Evolutionary conservation across 2,113 vertebrate genomes (phyloP).

Genomic region (Thomomys bottae): DNA sequence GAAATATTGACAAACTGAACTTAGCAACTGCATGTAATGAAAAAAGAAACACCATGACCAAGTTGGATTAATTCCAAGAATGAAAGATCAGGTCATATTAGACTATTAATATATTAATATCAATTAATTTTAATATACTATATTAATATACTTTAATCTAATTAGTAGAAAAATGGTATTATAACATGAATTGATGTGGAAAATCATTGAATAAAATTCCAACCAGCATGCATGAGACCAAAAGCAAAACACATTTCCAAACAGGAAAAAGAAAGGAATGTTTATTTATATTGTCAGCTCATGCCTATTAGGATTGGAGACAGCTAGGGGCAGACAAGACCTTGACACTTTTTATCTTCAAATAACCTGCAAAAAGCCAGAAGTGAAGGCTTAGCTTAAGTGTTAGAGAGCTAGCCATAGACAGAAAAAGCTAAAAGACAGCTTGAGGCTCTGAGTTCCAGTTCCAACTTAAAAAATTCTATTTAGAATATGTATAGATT

Average conservation of each 20-base stretch:
- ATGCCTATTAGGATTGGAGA: too few species aligned
- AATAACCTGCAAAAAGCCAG: too few species aligned
- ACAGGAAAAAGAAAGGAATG: conserved; percentile 11
- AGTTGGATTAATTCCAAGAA: conserved; percentile 6
- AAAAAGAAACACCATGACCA: neutral
- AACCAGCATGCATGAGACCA: neutral
- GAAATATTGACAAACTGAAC: conserved; percentile 47
- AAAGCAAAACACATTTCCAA: neutral
- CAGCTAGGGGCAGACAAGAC: too few species aligned
- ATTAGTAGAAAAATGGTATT: neutral
- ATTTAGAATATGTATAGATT: neutral
- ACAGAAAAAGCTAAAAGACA: neutral
- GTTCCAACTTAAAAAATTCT: neutral
- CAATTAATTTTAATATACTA: too few species aligned
- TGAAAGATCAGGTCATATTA: neutral
- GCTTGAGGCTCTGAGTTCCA: neutral
- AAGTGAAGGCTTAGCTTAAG: neutral
- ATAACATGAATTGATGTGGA: neutral
- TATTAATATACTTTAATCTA: neutral
- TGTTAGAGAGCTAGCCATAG: neutral
- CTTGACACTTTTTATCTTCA: too few species aligned
- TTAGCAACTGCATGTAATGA: neutral
- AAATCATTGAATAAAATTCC: conserved; percentile 35
- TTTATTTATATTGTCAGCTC: neutral
- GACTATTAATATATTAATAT: neutral